Evolutionary conservation across 2,113 vertebrate species (phyloP).

Genomic region (Vulpes ferrilata): DNA sequence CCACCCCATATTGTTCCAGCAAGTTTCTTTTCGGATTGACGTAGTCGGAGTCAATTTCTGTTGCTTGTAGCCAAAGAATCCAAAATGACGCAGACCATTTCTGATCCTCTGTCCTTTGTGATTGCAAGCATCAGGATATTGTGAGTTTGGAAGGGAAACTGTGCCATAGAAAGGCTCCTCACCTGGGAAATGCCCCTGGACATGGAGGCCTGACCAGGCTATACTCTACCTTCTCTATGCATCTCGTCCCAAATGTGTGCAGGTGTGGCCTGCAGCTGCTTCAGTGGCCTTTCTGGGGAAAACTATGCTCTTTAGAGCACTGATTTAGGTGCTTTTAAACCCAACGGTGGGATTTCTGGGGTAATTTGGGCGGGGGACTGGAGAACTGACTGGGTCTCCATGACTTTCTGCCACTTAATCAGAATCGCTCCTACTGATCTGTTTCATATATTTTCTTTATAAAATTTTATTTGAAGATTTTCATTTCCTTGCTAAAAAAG

Average conservation of each 20-base stretch:
- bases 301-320: fast-evolving
- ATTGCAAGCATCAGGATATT: neutral
- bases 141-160: neutral
- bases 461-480: neutral
- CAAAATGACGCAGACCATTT: neutral
- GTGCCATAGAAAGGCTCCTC: no score
- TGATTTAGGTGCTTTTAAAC: neutral
- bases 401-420: neutral
- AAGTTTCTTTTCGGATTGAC: neutral
- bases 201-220: fast-evolving
- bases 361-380: neutral
- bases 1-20: neutral
- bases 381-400: neutral
- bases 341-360: neutral
- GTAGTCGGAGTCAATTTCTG: neutral
- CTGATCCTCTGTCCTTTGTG: neutral
- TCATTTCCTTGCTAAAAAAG: neutral
- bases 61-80: neutral
- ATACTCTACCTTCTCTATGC: fast-evolving
- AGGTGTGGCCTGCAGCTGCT: fast-evolving
- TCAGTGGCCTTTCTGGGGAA: fast-evolving
- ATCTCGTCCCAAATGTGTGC: no score
- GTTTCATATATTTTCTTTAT: slow-evolving; percentile 35
- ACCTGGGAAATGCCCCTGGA: neutral
- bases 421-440: neutral